These are phyloP conservation scores for Vanessa atalanta DNA, from an alignment of 1,140 invertebrate species.

Conservation along the genomic window DNA sequence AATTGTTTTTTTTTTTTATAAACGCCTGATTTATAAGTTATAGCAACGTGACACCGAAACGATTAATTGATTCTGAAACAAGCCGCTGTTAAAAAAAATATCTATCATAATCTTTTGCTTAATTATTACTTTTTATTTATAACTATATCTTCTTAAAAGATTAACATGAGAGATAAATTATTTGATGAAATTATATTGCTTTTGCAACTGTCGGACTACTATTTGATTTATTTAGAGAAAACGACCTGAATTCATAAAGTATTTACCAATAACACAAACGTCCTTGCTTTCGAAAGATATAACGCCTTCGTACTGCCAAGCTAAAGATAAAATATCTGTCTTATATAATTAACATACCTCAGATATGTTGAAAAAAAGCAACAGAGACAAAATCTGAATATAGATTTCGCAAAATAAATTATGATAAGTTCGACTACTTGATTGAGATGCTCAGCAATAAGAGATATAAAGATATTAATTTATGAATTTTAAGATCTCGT, in stretches of 20 bases:
- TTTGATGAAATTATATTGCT: slow-evolving; percentile 16
- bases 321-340: slow-evolving; percentile 9
- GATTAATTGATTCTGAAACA: background rate
- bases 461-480: no score
- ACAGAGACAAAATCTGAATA: background rate
- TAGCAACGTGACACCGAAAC: background rate
- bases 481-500: no score
- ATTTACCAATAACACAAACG: slow-evolving; percentile 49
- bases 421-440: no score
- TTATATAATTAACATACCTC: background rate
- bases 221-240: slow-evolving; percentile 45
- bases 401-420: background rate
- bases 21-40: background rate
- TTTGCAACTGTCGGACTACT: slow-evolving; percentile 17
- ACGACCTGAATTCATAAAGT: slow-evolving; percentile 46
- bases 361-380: background rate
- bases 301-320: slow-evolving; percentile 9
- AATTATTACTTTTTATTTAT: background rate
- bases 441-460: no score
- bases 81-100: background rate
- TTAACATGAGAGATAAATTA: slow-evolving; percentile 5
- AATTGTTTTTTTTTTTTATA: background rate
- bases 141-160: background rate
- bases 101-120: background rate
- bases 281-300: slow-evolving; percentile 62